phyloP scores from a whole-genome alignment of 2,797 vertebrate species.

The Petrocephalus sullivani region DNA sequence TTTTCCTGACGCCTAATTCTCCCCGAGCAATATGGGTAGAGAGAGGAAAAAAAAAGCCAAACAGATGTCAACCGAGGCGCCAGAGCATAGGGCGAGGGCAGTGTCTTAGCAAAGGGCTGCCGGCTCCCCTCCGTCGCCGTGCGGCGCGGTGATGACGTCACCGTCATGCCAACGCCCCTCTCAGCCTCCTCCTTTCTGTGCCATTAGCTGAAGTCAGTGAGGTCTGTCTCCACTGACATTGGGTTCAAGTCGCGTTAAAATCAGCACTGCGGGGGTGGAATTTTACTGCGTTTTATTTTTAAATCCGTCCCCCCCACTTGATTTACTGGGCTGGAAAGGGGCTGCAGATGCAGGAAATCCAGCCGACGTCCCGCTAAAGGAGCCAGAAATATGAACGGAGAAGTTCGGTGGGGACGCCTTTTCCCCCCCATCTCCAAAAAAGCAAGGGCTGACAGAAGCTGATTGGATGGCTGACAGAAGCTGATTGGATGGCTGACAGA shows the following conservation, averaged over 20 bases:
- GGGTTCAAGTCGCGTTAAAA: not conserved
- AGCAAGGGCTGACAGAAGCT: no score
- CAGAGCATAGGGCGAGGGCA: not conserved
- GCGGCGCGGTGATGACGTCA: not conserved
- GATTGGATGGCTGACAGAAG: no score
- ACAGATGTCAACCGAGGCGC: not conserved
- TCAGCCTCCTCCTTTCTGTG: not conserved
- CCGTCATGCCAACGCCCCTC: not conserved
- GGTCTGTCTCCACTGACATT: not conserved
- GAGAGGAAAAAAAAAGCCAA: not conserved
- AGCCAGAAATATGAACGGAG: not conserved
- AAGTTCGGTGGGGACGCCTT: not conserved
- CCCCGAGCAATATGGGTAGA: not conserved
- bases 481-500: not conserved
- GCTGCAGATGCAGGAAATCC: not conserved
- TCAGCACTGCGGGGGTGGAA: not conserved
- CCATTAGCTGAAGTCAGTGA: not conserved
- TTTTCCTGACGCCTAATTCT: slow-evolving; percentile 11
- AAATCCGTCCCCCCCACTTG: not conserved
- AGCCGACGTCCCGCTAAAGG: not conserved
- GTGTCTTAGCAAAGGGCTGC: not conserved
- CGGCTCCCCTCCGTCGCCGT: not conserved
- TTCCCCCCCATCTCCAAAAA: no score
- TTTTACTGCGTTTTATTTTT: not conserved
- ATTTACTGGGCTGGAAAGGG: not conserved